Conservation (phyloP, 35 echinoderm and acorn worm genomes). For the Anneissia japonica region DNA sequence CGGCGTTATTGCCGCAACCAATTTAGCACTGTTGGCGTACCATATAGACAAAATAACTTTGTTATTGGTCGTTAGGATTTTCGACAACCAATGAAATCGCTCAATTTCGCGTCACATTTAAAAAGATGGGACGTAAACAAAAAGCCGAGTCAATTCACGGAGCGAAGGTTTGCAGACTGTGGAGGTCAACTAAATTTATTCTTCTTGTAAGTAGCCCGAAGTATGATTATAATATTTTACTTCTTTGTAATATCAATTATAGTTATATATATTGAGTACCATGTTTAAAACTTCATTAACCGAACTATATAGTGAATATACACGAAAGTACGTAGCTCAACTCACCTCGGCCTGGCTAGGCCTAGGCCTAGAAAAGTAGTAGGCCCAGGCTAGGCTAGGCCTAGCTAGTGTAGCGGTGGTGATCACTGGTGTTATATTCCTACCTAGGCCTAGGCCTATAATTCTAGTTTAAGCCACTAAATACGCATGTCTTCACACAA, state of each 20-base stretch:
- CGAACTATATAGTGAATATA: too few relatives aligned
- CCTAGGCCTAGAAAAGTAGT: too few relatives aligned
- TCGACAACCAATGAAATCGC: neutral
- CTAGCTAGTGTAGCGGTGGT: too few relatives aligned
- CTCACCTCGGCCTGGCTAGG: too few relatives aligned
- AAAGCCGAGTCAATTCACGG: neutral
- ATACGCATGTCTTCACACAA: too few relatives aligned
- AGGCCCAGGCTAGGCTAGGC: neutral
- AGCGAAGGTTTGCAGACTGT: neutral
- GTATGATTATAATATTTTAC: neutral
- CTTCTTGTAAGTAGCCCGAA: neutral
- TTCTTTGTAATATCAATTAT: neutral
- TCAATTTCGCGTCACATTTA: neutral
- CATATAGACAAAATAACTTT: neutral
- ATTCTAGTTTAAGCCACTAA: too few relatives aligned
- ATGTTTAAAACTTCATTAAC: too few relatives aligned
- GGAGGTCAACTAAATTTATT: neutral
- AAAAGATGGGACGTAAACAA: slow-evolving; percentile 2
- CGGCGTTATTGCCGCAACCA: too few relatives aligned
- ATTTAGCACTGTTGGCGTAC: neutral
- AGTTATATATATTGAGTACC: neutral
- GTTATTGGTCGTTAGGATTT: neutral
- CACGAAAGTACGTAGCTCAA: too few relatives aligned
- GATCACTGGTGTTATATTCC: neutral
- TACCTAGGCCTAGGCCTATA: neutral